Conservation (phyloP, 2,888 invertebrate genomes). For the Athripsodes cinereus region DNA sequence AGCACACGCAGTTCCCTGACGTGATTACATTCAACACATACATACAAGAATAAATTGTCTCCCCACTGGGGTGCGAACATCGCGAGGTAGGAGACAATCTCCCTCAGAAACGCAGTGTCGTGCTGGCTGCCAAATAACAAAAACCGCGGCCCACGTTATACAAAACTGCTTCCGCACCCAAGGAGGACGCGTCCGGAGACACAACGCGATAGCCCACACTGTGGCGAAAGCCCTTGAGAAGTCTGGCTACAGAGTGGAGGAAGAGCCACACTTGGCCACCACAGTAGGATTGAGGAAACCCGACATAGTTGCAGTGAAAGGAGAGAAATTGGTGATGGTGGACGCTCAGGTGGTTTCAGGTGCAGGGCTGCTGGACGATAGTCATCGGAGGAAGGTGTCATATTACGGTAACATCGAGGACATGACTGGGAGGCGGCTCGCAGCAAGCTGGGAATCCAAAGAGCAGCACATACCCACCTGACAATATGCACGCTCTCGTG, state of each 20-base stretch:
- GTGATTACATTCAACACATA: slow-evolving; percentile 33
- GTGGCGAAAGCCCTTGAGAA: slow-evolving; percentile 28
- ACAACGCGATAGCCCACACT: slow-evolving; percentile 30
- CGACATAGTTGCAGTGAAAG: slow-evolving; percentile 30
- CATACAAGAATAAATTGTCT: slow-evolving; percentile 30
- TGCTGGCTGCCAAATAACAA: slow-evolving; percentile 28
- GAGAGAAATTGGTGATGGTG: neutral
- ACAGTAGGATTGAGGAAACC: slow-evolving; percentile 31
- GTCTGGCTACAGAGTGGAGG: slow-evolving; percentile 30
- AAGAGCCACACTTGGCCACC: slow-evolving; percentile 30
- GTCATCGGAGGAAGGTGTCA: neutral
- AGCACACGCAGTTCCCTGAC: slow-evolving; percentile 28
- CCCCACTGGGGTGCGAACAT: slow-evolving; percentile 29
- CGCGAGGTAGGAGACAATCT: slow-evolving; percentile 28
- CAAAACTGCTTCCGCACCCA: slow-evolving; percentile 34
- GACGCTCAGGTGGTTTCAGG: slow-evolving; percentile 5
- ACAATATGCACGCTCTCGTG: slow-evolving; percentile 1
- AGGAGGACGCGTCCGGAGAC: slow-evolving; percentile 32
- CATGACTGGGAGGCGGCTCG: slow-evolving; percentile 31
- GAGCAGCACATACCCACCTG: neutral
- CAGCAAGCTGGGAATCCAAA: slow-evolving; percentile 8
- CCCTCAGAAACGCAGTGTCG: slow-evolving; percentile 32
- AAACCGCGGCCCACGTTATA: slow-evolving; percentile 31
- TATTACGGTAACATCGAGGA: neutral
- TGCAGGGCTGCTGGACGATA: neutral